phyloP scores from a whole-genome alignment of 2,888 invertebrate genomes.

The Troides helena region DNA sequence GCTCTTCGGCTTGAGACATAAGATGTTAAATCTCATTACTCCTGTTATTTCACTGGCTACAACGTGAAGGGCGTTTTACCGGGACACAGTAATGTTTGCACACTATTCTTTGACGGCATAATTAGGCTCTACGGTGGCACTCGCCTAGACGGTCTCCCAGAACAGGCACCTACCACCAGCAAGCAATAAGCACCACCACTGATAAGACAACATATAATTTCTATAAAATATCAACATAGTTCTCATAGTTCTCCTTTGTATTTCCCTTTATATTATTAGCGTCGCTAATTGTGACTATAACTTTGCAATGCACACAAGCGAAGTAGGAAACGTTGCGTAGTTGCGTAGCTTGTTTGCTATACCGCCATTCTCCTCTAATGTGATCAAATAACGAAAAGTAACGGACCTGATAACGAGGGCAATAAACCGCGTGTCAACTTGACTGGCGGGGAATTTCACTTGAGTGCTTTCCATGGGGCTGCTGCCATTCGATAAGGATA shows the following conservation, averaged over 20 bases:
- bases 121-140: no score
- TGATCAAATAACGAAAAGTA: constrained; percentile 75
- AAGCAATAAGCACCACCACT: no score
- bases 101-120: no score
- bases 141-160: no score
- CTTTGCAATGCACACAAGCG: constrained; percentile 13
- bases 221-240: background rate
- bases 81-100: no score
- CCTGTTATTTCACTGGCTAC: no score
- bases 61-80: no score
- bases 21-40: no score
- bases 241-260: background rate
- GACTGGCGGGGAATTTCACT: constrained; percentile 63
- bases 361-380: constrained; percentile 60
- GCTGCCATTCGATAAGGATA: constrained; percentile 41
- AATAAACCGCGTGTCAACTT: constrained; percentile 65
- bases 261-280: background rate
- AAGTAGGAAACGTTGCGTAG: constrained; percentile 16
- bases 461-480: constrained; percentile 57
- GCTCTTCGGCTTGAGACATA: no score
- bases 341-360: constrained; percentile 28
- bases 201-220: background rate
- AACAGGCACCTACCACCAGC: no score
- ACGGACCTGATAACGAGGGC: constrained; percentile 72
- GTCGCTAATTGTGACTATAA: background rate